Evolutionary conservation across 1,140 invertebrate species (phyloP).

Genomic region (Drosophila repletoides): DNA sequence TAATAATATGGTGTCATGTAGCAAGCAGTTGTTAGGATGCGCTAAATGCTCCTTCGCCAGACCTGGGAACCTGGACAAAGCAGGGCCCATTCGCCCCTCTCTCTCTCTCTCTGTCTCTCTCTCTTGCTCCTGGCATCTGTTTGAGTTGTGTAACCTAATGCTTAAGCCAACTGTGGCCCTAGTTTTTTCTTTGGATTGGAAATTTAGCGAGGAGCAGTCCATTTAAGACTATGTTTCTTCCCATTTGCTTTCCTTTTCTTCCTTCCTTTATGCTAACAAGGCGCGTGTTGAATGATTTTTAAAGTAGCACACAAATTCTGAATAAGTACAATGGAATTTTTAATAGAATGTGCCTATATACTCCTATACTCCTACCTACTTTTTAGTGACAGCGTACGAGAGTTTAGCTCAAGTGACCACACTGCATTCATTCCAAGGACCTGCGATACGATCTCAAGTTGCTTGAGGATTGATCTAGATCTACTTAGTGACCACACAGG

Average conservation of each 20-base stretch:
- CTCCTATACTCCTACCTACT: background rate
- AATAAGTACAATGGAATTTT: slow-evolving; percentile 37
- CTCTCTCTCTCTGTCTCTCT: background rate
- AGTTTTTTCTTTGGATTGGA: too few relatives aligned
- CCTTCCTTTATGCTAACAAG: slow-evolving; percentile 66
- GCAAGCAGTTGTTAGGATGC: slow-evolving; percentile 76
- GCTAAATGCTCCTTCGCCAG: slow-evolving; percentile 60
- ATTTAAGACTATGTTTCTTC: slow-evolving; percentile 35
- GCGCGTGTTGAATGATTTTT: slow-evolving; percentile 44
- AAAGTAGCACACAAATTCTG: slow-evolving; percentile 49
- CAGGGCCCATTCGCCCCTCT: too few relatives aligned
- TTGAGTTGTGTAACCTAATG: slow-evolving; percentile 68
- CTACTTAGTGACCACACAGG: too few relatives aligned
- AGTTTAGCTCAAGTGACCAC: slow-evolving; percentile 44
- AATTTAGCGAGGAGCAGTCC: slow-evolving; percentile 46
- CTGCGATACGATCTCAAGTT: slow-evolving; percentile 44
- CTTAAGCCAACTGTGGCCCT: slow-evolving; percentile 28
- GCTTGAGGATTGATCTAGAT: too few relatives aligned
- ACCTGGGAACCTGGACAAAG: background rate
- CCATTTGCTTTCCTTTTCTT: too few relatives aligned
- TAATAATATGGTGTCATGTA: slow-evolving; percentile 78
- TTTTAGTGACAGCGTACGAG: slow-evolving; percentile 8
- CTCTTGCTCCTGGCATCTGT: slow-evolving; percentile 52
- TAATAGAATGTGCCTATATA: slow-evolving; percentile 12
- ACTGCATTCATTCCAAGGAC: slow-evolving; percentile 12